Evolutionary conservation across 2,888 invertebrate species (phyloP).

Genomic region (Erpobdella octoculata): DNA sequence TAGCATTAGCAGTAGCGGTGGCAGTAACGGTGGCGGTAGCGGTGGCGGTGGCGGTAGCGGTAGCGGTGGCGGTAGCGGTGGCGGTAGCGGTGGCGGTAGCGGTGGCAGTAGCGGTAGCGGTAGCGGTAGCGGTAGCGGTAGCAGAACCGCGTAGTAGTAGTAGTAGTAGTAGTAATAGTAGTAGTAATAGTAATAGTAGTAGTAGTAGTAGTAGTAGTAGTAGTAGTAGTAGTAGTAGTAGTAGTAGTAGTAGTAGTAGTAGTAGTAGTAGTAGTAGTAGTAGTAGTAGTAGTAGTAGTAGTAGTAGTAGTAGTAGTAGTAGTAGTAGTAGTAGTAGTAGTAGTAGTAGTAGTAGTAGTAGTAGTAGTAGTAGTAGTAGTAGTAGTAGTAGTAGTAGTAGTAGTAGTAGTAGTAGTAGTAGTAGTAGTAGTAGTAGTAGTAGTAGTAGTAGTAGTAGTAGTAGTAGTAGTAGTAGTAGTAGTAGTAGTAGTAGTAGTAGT

Average conservation of each 20-base stretch:
- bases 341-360: not conserved
- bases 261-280: not conserved
- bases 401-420: not conserved
- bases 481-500: constrained; percentile 6
- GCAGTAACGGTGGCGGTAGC: too few species aligned
- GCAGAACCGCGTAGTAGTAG: not conserved
- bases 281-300: not conserved
- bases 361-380: not conserved
- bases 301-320: not conserved
- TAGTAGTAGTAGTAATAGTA: constrained; percentile 11
- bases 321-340: not conserved
- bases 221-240: constrained; percentile 4
- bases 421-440: not conserved
- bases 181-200: not conserved
- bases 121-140: too few species aligned
- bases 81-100: too few species aligned
- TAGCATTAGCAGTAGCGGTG: too few species aligned
- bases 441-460: not conserved
- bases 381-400: not conserved
- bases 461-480: not conserved
- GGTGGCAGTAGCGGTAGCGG: too few species aligned
- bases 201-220: not conserved
- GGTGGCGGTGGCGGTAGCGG: too few species aligned
- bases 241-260: constrained; percentile 1
- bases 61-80: too few species aligned